Evolutionary conservation across 2,888 invertebrate genomes (phyloP).

Genomic region (Noctua pronuba): DNA sequence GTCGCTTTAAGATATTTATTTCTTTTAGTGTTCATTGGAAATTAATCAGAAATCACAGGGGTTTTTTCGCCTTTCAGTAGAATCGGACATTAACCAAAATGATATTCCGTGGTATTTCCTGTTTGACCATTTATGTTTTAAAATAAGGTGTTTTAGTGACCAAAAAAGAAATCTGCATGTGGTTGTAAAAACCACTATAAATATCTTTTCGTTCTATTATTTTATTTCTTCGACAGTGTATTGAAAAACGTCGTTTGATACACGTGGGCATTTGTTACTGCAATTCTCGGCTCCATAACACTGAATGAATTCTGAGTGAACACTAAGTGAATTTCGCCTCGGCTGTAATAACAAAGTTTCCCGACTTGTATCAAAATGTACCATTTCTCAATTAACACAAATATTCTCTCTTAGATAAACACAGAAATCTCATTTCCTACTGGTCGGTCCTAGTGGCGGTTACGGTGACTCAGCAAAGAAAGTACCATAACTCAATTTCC

Average conservation of each 20-base stretch:
- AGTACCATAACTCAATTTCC: conserved; percentile 31
- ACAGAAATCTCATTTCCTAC: conserved; percentile 23
- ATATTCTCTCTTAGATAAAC: neutral
- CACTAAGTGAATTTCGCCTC: too few species aligned
- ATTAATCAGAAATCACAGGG: neutral
- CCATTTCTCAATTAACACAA: neutral
- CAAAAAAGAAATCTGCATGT: neutral
- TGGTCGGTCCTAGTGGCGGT: neutral
- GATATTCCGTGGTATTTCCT: conserved; percentile 4
- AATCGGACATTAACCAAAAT: neutral
- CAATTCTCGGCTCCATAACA: too few species aligned
- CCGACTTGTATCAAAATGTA: too few species aligned
- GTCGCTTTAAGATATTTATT: neutral
- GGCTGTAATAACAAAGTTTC: too few species aligned
- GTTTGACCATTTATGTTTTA: neutral
- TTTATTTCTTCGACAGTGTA: too few species aligned
- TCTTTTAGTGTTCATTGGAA: conserved; percentile 11
- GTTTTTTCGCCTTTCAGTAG: neutral
- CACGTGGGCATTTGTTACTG: too few species aligned
- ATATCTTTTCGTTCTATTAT: neutral
- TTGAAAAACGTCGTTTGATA: too few species aligned
- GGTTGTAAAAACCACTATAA: neutral
- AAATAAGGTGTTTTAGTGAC: neutral
- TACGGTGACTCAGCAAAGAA: neutral
- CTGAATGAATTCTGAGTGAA: too few species aligned